Evolutionary conservation across 1,140 invertebrate genomes (phyloP).

Genomic region (Cyclina sinensis): DNA sequence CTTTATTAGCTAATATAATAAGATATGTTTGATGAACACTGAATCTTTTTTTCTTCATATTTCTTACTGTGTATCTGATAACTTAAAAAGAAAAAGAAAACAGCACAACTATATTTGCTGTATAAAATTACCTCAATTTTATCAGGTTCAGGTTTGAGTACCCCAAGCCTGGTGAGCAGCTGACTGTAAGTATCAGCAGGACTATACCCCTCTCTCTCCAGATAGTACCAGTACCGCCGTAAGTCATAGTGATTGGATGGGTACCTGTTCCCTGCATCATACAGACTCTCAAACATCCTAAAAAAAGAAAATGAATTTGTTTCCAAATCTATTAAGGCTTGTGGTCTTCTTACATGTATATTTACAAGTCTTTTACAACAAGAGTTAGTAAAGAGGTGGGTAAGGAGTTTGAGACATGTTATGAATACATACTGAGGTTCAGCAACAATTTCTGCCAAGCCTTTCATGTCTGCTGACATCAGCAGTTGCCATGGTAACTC

Average conservation of each 20-base stretch:
- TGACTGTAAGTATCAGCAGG: conserved; percentile 72
- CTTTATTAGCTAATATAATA: no score
- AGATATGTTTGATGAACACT: no score
- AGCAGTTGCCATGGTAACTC: conserved; percentile 84
- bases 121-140: conserved; percentile 34
- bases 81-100: no score
- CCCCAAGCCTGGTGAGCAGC: conserved; percentile 71
- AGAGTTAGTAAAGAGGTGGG: no score
- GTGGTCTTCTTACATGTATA: no score
- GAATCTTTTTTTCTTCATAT: no score
- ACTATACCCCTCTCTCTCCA: conserved; percentile 72
- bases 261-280: conserved; percentile 69
- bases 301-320: not conserved
- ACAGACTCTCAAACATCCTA: conserved; percentile 77
- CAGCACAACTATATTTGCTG: no score
- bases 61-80: no score
- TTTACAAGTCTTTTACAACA: no score
- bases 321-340: not conserved
- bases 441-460: conserved; percentile 73
- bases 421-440: conserved; percentile 77
- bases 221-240: conserved; percentile 78
- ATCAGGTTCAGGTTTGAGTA: conserved; percentile 53
- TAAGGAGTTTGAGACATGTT: no score
- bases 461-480: conserved; percentile 77
- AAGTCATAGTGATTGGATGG: conserved; percentile 78